A percentile compares a stretch with the other conserved stretches of the same genome.
phyloP scores from a whole-genome alignment of 2,888 invertebrate genomes.

The Cataglyphis cursor region DNA sequence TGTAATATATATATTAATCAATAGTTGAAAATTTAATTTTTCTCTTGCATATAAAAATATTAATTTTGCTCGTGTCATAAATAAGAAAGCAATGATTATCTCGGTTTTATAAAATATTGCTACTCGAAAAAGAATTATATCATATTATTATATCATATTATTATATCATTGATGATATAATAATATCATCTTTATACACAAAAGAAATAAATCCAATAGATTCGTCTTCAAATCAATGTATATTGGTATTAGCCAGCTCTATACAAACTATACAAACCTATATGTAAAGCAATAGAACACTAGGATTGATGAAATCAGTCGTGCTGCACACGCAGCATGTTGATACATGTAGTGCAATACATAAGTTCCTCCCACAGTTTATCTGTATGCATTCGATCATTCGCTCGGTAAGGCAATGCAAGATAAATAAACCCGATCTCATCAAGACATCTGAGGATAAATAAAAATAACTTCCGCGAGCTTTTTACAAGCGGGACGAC shows the following conservation, averaged over 20 bases:
- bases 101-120: not conserved
- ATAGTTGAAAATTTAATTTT: not conserved
- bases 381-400: slow-evolving; percentile 34
- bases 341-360: slow-evolving; percentile 25
- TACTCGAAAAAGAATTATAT: not conserved
- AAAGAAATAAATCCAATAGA: slow-evolving; percentile 1
- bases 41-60: not conserved
- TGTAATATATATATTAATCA: not conserved
- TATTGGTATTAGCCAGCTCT: not conserved
- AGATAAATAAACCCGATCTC: slow-evolving; percentile 57
- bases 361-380: not conserved
- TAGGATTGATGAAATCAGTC: slow-evolving; percentile 23
- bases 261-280: not conserved
- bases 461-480: slow-evolving; percentile 39
- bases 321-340: not conserved
- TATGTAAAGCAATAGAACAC: not conserved
- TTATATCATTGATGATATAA: not conserved
- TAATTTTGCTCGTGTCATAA: not conserved
- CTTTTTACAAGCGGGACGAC: slow-evolving; percentile 26
- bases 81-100: not conserved
- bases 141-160: not conserved
- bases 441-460: slow-evolving; percentile 55
- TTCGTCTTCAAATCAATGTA: not conserved
- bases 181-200: not conserved
- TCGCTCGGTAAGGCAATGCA: not conserved